Conservation (phyloP, 2,888 invertebrate genomes). For the Listrodromus nycthemerus region DNA sequence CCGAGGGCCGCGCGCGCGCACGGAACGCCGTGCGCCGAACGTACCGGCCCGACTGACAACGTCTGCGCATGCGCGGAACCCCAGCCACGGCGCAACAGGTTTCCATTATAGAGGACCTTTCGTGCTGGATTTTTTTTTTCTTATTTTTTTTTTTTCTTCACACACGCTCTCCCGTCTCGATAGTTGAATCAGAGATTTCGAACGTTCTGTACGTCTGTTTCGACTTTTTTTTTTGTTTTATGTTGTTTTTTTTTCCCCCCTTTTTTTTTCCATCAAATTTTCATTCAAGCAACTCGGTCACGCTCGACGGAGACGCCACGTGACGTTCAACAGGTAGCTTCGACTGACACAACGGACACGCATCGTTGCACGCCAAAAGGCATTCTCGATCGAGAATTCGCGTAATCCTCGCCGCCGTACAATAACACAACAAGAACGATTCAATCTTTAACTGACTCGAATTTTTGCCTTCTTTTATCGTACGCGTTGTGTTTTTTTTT, state of each 20-base stretch:
- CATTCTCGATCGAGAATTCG: slow-evolving; percentile 2
- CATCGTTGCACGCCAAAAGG: slow-evolving; percentile 11
- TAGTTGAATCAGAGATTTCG: background rate
- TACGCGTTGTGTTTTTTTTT: too few species aligned
- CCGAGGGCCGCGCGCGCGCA: too few species aligned
- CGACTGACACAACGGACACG: slow-evolving; percentile 3
- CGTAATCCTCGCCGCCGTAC: background rate
- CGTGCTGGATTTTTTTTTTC: slow-evolving; percentile 29
- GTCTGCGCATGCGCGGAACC: slow-evolving; percentile 41
- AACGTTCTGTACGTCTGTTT: background rate
- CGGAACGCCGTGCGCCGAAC: background rate
- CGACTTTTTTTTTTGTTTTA: background rate
- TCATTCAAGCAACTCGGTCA: background rate
- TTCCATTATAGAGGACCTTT: slow-evolving; percentile 69
- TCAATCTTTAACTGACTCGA: background rate
- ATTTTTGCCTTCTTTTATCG: too few species aligned
- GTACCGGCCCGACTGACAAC: background rate
- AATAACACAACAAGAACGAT: background rate
- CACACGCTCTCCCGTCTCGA: background rate
- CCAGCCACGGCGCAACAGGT: slow-evolving; percentile 80
- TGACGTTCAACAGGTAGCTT: slow-evolving; percentile 39
- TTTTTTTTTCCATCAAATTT: background rate
- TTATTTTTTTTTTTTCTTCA: slow-evolving; percentile 23
- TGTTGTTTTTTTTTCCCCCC: too few species aligned
- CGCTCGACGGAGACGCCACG: slow-evolving; percentile 7